Base-by-base conservation (phyloP, 2,888 invertebrate species). In the Pyrochroa serraticornis region DNA sequence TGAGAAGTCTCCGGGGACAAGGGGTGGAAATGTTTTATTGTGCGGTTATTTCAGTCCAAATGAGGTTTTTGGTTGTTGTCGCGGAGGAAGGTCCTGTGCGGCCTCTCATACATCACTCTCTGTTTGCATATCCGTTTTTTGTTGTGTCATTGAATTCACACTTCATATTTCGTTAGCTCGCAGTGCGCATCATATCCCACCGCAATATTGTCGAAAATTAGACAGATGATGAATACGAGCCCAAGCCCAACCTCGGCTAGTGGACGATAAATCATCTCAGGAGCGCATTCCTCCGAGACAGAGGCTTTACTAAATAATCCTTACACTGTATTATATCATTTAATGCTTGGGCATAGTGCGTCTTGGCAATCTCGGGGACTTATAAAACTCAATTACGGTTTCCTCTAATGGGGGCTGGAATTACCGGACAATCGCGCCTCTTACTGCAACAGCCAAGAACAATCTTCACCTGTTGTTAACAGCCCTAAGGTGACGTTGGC, bases 301-400 rank as follows among this genome's bases (percentile, higher is more conserved):
- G 43, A 55, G 46, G 49, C 52, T 53, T 60, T 63, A 63, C 59
- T 60, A 64, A 63, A 63, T 66, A 66, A 66, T 63, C 66, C 66
- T 67, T 62, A 66, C 61, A 65, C 65, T 64, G 61, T 62, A 67
- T 69, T 68, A 66, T 64, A 67, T 67, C 66, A 67, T 63, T 67
- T 64, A 67, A 68, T 64, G 58, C 58, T 43, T 43, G 31, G 7
- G 34, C 44, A 30, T 42, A 41, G 41, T 42, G 49, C 46, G 46
- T 12, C 46, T 39, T 22, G 35, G 46, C 47, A 54, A 54, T 48
- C 55, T 55, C 37, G 46, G 22, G 14, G 53, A 52, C 52, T 52
- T 53, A 53, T 53, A 55, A 55, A 55, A 55, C 55, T 55, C 55
- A 47, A 55, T 55, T 55, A 55, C 36, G 37, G 43, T 10, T 39